Base-by-base conservation (phyloP, 2,113 vertebrate genomes). In the Mixornis gularis region DNA sequence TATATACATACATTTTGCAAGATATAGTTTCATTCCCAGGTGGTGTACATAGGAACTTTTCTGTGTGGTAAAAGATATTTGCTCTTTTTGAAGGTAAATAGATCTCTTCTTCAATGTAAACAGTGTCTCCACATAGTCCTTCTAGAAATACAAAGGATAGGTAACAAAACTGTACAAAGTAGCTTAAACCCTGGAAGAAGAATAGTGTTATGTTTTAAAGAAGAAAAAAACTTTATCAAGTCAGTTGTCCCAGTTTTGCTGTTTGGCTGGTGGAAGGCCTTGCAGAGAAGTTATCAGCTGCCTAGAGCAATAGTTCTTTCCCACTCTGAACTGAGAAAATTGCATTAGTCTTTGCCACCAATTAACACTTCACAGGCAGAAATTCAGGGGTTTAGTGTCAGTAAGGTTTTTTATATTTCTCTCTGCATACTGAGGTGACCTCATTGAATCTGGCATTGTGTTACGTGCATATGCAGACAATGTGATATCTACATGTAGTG, bases 51-150 rank as follows among this genome's bases (percentile, higher is more conserved):
- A 56, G 26, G 41, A 56, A 46, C 34, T 73, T 85, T 64, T 26
- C 32, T 79, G 15, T 21, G 38, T 0, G 3, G 48, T 52, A 38
- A 46, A 9, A 51, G 32, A 53, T 4, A 10, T 70, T 79, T 71
- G 36, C 20, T 15, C 16, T 56, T 78, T 72, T n/a, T 43, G 49
- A 58, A 72, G 18, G 34, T 9, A 89, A 68, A 85, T 49, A 44
- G 7, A 7, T 56, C 7, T 69, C 13, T 59, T 74, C 44, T 49
- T 62, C 53, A 46, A 77, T 36, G 24, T 7, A 65, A 79, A 59
- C 38, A 51, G 10, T 55, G 36, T 9, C 1, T 62, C 9, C 0
- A 0, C 12, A 46, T 38, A 66, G 53, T 62, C 4, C 24, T 65
- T 46, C 34, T 6, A 36, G 41, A 92, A 64, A 66, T 58, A 49